Conservation (phyloP, 2,888 invertebrate species). For the Epistrophe eligans region DNA sequence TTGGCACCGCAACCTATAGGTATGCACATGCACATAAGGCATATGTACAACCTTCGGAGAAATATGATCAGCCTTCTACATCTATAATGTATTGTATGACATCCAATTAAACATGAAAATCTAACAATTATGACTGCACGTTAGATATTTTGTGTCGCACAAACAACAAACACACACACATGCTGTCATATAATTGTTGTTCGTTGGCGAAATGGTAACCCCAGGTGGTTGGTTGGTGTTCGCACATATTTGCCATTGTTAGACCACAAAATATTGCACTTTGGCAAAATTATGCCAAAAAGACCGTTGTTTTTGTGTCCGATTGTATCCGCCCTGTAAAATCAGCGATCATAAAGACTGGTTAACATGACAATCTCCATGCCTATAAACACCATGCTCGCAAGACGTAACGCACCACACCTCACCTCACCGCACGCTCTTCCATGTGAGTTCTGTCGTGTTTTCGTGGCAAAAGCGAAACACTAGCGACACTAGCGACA, state of each 20-base stretch:
- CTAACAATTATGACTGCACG: constrained; percentile 70
- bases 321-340: constrained; percentile 59
- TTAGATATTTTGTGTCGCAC: constrained; percentile 57
- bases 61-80: constrained; percentile 47
- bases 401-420: background rate
- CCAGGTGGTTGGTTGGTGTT: constrained; percentile 65
- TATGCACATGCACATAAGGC: background rate
- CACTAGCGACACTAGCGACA: constrained; percentile 38
- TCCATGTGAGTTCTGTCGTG: constrained; percentile 14
- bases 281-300: constrained; percentile 71
- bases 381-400: constrained; percentile 56
- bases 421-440: background rate
- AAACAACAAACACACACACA: constrained; percentile 27
- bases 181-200: constrained; percentile 8
- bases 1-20: background rate
- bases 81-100: constrained; percentile 32
- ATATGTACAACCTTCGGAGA: constrained; percentile 41
- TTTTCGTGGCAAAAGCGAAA: constrained; percentile 33
- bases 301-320: constrained; percentile 60
- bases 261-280: constrained; percentile 66
- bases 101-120: constrained; percentile 72
- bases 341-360: constrained; percentile 71
- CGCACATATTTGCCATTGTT: constrained; percentile 65
- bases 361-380: constrained; percentile 74
- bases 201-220: background rate